Evolutionary conservation across 2,888 invertebrate genomes (phyloP), one percentile per base, ranked within the genome.

Genomic region (Pyralis farinalis): DNA sequence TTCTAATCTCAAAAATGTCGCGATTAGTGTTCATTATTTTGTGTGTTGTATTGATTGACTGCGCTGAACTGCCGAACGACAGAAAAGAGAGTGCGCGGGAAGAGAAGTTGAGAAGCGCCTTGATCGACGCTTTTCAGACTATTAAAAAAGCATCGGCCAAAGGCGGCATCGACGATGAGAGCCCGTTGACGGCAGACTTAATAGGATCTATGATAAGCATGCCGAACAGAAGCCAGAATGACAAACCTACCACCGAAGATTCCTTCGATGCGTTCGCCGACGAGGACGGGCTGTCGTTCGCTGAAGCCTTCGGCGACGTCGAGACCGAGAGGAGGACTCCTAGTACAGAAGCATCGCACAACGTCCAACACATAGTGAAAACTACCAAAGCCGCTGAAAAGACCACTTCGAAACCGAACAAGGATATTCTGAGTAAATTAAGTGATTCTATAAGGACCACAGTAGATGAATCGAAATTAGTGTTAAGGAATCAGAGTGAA

Each of bases 91-190:
- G 66, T 51, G 78, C 73, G 16, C 64, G 88, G 12, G 88, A 88
- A 42, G 88, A 85, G 50, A 84, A 80, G 54, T 64, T 88, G 0
- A 57, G 88, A 9, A 87, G 81, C 53, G 88, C 63, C 40, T 56
- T 88, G 38, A 87, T 88, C 28, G 87, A 88, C 54, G 88, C 88
- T 40, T 88, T 88, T 54, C 88, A 88, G 50, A 86, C 64, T 50
- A 88, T 88, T 27, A 88, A 88, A 48, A 83, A 84, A 50, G 79
- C 66, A 12, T 83, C 85, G 0, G 80, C 78, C 1, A 84, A 77
- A 48, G 85, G 83, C 25, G 78, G 78, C 1, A 49, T 76, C 32
- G 81, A 83, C 40, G 82, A 77, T 2, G 83, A 79, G 36, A 60
- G 69, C n/a, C 63, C 63, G 0, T 51, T 65, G 0, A 74, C 59